Evolutionary conservation across 2,113 vertebrate genomes (phyloP).

Genomic region (Dicaeum eximium): DNA sequence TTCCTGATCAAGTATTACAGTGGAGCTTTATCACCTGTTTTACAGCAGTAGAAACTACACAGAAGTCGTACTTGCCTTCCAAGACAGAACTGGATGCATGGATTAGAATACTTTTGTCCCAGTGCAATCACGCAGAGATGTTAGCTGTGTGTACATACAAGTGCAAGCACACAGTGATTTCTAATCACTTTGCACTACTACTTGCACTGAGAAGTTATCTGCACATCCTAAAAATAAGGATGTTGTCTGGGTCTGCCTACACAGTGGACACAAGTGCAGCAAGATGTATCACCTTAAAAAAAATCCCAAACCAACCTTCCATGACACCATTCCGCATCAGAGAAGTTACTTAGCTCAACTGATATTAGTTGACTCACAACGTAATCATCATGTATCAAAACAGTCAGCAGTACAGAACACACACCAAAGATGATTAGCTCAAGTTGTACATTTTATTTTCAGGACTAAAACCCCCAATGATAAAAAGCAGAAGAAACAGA

Average conservation of each 20-base stretch:
- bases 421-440: not conserved
- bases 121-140: not conserved
- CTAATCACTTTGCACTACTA: not conserved
- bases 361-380: not conserved
- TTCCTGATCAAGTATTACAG: not conserved
- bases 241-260: not conserved
- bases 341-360: not conserved
- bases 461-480: not conserved
- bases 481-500: slow-evolving; percentile 25
- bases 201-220: not conserved
- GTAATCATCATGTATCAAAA: not conserved
- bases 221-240: not conserved
- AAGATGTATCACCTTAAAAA: not conserved
- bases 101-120: not conserved
- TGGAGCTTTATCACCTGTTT: not conserved
- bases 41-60: not conserved
- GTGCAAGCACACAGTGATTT: not conserved
- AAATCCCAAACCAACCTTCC: not conserved
- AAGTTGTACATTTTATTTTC: slow-evolving; percentile 57
- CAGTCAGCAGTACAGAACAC: not conserved
- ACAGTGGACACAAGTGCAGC: not conserved
- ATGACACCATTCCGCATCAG: not conserved
- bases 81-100: not conserved
- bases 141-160: not conserved
- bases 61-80: not conserved